A percentile compares a stretch with the other conserved stretches of the same genome.
phyloP scores from a whole-genome alignment of 2,113 vertebrate species.

The Sebastes schlegelii region DNA sequence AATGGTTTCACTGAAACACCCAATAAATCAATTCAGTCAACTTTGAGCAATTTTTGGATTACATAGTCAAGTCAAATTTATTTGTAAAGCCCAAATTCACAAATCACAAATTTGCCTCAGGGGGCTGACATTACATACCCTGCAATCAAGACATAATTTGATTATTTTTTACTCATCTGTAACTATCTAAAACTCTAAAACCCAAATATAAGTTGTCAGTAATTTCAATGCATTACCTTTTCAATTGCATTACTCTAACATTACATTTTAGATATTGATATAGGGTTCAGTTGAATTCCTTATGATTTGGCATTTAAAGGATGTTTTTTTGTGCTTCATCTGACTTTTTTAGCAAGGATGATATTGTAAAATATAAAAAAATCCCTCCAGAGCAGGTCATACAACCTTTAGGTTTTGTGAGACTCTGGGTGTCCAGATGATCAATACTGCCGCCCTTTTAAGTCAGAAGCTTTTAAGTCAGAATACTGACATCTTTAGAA shows the following conservation, averaged over 20 bases:
- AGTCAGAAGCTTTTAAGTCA: conserved; percentile 8
- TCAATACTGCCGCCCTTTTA: neutral
- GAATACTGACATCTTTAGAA: conserved; percentile 2
- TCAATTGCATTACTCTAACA: neutral
- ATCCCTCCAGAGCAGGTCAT: neutral
- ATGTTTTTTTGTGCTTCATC: neutral
- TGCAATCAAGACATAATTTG: neutral
- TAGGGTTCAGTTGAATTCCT: neutral
- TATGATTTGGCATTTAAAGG: neutral
- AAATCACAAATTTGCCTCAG: no score
- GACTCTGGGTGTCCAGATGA: neutral
- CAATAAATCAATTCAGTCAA: neutral
- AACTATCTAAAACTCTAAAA: no score
- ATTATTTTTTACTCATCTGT: neutral
- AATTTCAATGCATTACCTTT: neutral
- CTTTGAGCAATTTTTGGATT: neutral
- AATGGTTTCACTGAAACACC: neutral
- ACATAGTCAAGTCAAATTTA: neutral
- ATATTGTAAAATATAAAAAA: neutral
- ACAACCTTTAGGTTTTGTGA: neutral
- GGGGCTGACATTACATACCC: neutral
- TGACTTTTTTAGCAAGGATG: neutral
- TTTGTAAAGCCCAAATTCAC: no score
- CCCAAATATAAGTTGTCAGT: neutral
- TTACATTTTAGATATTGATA: neutral